phyloP scores from a whole-genome alignment of 1,140 invertebrate species.

The Lycorma delicatula region DNA sequence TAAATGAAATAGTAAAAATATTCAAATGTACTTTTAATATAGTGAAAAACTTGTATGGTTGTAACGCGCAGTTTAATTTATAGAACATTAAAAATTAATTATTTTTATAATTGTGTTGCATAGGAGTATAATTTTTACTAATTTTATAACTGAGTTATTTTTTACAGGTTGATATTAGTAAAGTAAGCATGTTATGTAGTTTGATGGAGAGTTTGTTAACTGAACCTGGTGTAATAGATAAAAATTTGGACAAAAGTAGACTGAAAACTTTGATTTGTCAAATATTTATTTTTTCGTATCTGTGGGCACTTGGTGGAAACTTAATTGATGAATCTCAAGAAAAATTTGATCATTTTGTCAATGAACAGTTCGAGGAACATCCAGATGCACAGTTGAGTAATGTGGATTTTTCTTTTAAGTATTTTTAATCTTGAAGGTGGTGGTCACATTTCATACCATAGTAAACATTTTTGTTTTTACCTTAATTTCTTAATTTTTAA shows the following conservation, averaged over 20 bases:
- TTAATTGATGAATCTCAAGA: slow-evolving; percentile 57
- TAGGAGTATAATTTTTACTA: too few species aligned
- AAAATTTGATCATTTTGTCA: slow-evolving; percentile 57
- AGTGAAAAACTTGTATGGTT: too few species aligned
- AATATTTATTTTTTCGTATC: slow-evolving; percentile 62
- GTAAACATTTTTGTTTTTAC: too few species aligned
- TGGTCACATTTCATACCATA: too few species aligned
- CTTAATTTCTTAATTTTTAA: too few species aligned
- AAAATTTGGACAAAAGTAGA: slow-evolving; percentile 41
- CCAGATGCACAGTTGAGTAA: slow-evolving; percentile 45
- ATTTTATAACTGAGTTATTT: neutral
- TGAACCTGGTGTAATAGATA: slow-evolving; percentile 39
- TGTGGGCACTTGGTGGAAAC: slow-evolving; percentile 79
- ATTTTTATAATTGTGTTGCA: too few species aligned
- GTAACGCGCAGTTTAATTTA: too few species aligned
- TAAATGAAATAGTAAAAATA: too few species aligned
- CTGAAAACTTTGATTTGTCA: slow-evolving; percentile 56
- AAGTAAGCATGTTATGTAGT: slow-evolving; percentile 61
- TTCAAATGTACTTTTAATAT: too few species aligned
- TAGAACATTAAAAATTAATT: too few species aligned
- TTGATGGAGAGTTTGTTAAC: slow-evolving; percentile 59
- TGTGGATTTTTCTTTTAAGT: too few species aligned
- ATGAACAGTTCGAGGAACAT: slow-evolving; percentile 57
- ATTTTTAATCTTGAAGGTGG: too few species aligned
- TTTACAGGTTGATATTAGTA: slow-evolving; percentile 68